These are phyloP conservation scores for Ptilorrhoa leucosticta DNA, from an alignment of 2,113 vertebrate genomes.

Conservation along the genomic window DNA sequence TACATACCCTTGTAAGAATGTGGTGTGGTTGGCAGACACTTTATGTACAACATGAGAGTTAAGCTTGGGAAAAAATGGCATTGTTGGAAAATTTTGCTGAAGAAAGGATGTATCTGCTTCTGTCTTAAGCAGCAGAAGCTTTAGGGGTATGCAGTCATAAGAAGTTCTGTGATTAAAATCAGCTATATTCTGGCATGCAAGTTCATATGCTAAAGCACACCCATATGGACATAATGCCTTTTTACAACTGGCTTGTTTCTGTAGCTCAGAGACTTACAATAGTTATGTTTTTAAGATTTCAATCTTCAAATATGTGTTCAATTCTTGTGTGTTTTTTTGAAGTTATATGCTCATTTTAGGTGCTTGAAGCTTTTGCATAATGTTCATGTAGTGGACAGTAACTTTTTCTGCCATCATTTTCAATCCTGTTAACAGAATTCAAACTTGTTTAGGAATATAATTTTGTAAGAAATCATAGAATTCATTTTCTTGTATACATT, in stretches of 20 bases:
- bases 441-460: background rate
- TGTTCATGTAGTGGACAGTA: background rate
- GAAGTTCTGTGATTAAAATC: background rate
- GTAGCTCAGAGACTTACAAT: background rate
- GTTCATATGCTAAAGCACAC: background rate
- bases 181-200: background rate
- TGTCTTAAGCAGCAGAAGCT: background rate
- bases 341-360: background rate
- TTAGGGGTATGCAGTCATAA: background rate
- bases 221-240: background rate
- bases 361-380: background rate
- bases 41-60: background rate
- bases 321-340: background rate
- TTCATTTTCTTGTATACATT: rapidly evolving
- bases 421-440: background rate
- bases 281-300: background rate
- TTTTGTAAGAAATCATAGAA: background rate
- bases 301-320: background rate
- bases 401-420: background rate
- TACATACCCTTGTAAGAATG: background rate
- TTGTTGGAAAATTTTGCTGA: background rate
- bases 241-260: background rate
- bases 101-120: background rate
- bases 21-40: background rate
- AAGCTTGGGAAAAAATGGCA: background rate